Conservation (phyloP, 92 coral and sea anemone species). For the Zoanthus solanderi region DNA sequence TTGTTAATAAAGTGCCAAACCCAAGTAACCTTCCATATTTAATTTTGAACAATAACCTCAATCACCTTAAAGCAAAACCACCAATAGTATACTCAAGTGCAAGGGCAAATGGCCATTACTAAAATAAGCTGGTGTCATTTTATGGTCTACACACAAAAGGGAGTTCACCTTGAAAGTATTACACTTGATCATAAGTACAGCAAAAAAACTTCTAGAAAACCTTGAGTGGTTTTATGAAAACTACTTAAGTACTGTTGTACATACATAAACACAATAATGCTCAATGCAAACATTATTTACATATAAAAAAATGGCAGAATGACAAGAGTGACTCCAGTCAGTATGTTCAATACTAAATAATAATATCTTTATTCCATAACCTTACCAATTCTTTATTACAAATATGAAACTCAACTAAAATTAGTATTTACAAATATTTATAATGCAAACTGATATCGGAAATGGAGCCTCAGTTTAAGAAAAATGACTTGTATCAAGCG, state of each 20-base stretch:
- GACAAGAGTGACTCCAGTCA: too few relatives aligned
- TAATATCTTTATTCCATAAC: too few relatives aligned
- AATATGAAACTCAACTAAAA: too few relatives aligned
- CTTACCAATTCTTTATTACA: too few relatives aligned
- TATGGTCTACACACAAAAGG: constrained; percentile 23
- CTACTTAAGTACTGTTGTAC: constrained; percentile 7
- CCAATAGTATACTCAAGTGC: constrained; percentile 53
- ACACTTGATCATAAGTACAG: constrained; percentile 14
- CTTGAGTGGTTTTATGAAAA: constrained; percentile 21
- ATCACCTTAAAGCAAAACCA: constrained; percentile 35
- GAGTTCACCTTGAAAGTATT: constrained; percentile 11
- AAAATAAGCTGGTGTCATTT: constrained; percentile 52
- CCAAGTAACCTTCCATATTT: constrained; percentile 22
- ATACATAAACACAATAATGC: background rate
- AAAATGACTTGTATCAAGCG: too few relatives aligned
- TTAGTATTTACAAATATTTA: too few relatives aligned
- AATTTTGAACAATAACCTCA: background rate
- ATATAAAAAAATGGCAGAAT: background rate
- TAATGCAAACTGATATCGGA: too few relatives aligned
- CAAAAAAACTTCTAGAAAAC: background rate
- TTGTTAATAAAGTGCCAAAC: constrained; percentile 41
- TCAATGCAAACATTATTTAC: background rate
- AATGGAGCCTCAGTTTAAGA: too few relatives aligned
- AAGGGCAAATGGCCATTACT: constrained; percentile 47
- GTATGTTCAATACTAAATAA: too few relatives aligned